A percentile compares a stretch with the other conserved stretches of the same genome.
These are phyloP conservation scores for Lerista edwardsae DNA, from an alignment of 2,797 vertebrate genomes.

Conservation along the genomic window DNA sequence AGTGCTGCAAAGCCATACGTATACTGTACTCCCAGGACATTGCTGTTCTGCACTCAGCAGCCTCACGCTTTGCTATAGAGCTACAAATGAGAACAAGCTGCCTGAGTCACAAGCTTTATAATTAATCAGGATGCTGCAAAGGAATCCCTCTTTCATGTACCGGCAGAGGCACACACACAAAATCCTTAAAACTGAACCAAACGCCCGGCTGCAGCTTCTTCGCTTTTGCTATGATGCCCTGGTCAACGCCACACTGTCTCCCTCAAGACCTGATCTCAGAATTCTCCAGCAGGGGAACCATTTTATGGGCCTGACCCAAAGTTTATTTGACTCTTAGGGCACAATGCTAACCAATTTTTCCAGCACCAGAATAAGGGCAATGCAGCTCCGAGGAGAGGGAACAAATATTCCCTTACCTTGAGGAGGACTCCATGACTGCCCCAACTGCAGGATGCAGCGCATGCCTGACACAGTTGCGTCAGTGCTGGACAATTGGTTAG, in stretches of 20 bases:
- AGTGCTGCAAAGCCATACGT: slow-evolving; percentile 1
- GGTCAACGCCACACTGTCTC: neutral
- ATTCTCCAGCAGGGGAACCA: neutral
- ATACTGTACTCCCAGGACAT: neutral
- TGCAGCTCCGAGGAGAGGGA: too few relatives aligned
- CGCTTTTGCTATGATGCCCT: neutral
- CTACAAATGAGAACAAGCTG: neutral
- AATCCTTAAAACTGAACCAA: neutral
- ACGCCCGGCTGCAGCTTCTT: neutral
- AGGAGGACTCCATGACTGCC: too few relatives aligned
- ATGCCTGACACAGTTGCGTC: too few relatives aligned
- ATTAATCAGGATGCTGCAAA: slow-evolving; percentile 17
- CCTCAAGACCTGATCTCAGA: neutral
- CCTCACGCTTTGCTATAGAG: neutral
- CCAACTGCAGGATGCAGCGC: too few relatives aligned
- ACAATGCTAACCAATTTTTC: too few relatives aligned
- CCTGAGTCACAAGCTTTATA: neutral
- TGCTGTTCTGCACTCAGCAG: slow-evolving; percentile 11
- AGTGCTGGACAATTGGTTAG: too few relatives aligned
- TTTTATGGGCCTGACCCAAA: neutral
- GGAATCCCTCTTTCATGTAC: accelerated
- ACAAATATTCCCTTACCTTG: too few relatives aligned
- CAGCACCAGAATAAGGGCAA: too few relatives aligned
- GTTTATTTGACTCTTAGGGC: neutral
- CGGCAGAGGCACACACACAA: accelerated